Base-by-base conservation (phyloP, 2,888 invertebrate genomes). In the Papilio protenor region DNA sequence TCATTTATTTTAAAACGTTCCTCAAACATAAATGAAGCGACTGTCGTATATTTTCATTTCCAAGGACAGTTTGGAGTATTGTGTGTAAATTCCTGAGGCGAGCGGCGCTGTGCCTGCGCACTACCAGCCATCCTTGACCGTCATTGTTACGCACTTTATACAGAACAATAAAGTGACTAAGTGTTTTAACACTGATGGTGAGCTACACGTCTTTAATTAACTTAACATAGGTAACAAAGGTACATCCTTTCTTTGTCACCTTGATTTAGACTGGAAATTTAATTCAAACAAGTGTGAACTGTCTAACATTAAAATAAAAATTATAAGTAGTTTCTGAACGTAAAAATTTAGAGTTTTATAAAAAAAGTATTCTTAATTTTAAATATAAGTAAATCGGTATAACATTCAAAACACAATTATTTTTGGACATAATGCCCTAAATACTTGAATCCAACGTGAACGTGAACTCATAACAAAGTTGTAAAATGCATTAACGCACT, bases 51-150 rank as follows among this genome's bases (percentile, higher is more conserved):
- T 80, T 81, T 45, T 81, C 81, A 81, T 79, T 82, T 79, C 71
- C 83, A 83, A 82, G 82, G 84, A 81, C 84, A 79, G 72, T 75
- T 74, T 59, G 71, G 66, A 75, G 82, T 81, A 85, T 85, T 85
- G 85, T 84, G 84, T 85, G 85, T 82, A 81, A 85, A 85, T 83
- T 83, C 69, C 71, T 80, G 73, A 79, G 75, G 81, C 80, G 78
- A 78, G 80, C 73, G 47, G 72, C 33, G 55, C 66, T 21, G 66
- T 47, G 52, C 57, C 55, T 72, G 78, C 55, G 27, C 49, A 61
- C 66, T 70, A 8, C 16, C 40, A 49, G 72, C 71, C 14, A 66
- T 75, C 55, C 52, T 73, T 75, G 72, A 75, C 66, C 72, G 64
- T 55, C 45, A 21, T 71, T 72, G 78, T 78, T 75, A 73, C 72